phyloP scores from a whole-genome alignment of 2,888 invertebrate genomes.

The Brachyptera putata region DNA sequence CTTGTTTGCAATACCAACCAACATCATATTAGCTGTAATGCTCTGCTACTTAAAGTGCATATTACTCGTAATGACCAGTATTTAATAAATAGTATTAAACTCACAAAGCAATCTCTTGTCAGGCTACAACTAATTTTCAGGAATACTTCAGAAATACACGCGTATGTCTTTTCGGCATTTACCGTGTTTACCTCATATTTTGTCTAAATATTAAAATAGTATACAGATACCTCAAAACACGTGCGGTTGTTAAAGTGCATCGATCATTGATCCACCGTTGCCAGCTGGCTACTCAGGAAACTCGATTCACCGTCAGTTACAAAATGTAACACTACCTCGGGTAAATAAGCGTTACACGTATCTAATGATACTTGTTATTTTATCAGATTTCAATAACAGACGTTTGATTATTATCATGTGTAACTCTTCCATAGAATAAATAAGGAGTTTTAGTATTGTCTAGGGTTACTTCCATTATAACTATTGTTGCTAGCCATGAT shows the following conservation, averaged over 20 bases:
- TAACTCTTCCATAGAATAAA: constrained; percentile 18
- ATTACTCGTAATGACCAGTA: too few species aligned
- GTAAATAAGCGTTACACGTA: constrained; percentile 1
- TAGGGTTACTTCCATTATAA: constrained; percentile 3
- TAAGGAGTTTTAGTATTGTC: constrained; percentile 1
- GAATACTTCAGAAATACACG: too few species aligned
- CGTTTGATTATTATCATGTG: not conserved
- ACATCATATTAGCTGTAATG: too few species aligned
- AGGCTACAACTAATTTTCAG: too few species aligned
- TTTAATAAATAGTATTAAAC: too few species aligned
- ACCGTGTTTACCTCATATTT: not conserved
- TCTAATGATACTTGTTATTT: not conserved
- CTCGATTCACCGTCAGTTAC: constrained; percentile 19
- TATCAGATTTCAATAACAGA: not conserved
- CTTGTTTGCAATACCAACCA: too few species aligned
- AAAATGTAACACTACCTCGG: not conserved
- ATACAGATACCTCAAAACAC: too few species aligned
- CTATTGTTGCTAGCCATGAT: not conserved
- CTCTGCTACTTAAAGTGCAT: too few species aligned
- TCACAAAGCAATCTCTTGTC: too few species aligned
- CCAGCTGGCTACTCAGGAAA: constrained; percentile 14
- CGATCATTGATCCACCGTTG: constrained; percentile 10
- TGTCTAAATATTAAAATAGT: too few species aligned
- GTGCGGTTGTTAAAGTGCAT: not conserved
- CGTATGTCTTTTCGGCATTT: too few species aligned